Evolutionary conservation across 2,888 invertebrate genomes (phyloP).

Genomic region (Zonitis immaculata): DNA sequence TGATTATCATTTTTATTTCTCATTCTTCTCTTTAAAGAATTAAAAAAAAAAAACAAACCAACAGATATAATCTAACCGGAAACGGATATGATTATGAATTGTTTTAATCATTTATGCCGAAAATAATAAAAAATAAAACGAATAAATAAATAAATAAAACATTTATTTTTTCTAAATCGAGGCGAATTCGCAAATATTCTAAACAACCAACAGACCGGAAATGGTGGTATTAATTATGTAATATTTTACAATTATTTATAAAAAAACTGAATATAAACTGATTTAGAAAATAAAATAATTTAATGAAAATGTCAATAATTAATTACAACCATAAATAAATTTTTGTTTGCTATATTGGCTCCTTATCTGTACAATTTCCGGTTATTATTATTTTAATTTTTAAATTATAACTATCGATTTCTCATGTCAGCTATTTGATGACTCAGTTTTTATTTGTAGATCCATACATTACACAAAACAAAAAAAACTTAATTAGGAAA

Average conservation of each 20-base stretch:
- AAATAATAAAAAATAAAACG: too few species aligned
- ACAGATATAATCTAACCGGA: conserved; percentile 22
- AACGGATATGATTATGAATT: conserved; percentile 24
- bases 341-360: neutral
- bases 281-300: neutral
- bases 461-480: neutral
- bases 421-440: neutral
- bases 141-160: neutral
- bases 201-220: too few species aligned
- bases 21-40: neutral
- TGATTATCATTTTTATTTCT: neutral
- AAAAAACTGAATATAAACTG: too few species aligned
- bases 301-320: neutral
- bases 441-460: neutral
- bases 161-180: too few species aligned
- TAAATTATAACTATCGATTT: neutral
- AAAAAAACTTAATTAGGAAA: conserved; percentile 46
- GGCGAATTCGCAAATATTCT: too few species aligned
- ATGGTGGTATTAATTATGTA: too few species aligned
- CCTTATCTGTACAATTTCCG: neutral
- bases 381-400: neutral
- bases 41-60: neutral
- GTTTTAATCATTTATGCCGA: conserved; percentile 3
- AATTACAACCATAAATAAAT: neutral
- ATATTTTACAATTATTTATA: too few species aligned